These are phyloP conservation scores for Tarsius wallacei DNA, from an alignment of 2,797 vertebrate genomes.

Conservation along the genomic window DNA sequence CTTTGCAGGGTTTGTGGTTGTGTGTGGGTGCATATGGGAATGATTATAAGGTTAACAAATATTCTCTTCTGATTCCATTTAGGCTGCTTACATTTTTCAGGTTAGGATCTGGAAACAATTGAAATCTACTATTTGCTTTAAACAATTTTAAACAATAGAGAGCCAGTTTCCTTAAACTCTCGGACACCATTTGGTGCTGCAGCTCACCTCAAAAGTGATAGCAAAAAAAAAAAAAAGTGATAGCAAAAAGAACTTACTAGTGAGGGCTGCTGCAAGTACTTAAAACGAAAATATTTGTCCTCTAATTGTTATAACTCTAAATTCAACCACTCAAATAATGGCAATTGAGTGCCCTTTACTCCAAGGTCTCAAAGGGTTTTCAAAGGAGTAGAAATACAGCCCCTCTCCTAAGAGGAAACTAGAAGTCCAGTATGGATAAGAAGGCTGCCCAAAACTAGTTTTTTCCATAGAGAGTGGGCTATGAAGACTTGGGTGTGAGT, in stretches of 20 bases:
- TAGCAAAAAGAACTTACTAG: background rate
- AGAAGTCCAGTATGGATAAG: background rate
- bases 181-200: background rate
- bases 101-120: slow-evolving; percentile 12
- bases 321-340: background rate
- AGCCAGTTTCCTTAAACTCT: background rate
- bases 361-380: background rate
- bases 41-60: background rate
- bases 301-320: slow-evolving; percentile 1
- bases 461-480: background rate
- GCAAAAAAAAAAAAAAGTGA: background rate
- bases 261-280: background rate
- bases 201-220: slow-evolving; percentile 20
- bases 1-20: background rate
- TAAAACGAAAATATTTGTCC: slow-evolving; percentile 19
- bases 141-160: background rate
- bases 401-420: background rate
- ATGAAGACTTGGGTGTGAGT: background rate
- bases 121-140: slow-evolving; percentile 32
- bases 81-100: slow-evolving; percentile 7
- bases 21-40: background rate
- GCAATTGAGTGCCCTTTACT: background rate
- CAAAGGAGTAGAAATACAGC: slow-evolving; percentile 27
- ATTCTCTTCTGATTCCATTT: slow-evolving; percentile 11
- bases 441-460: background rate